phyloP scores from a whole-genome alignment of 2,888 invertebrate genomes.

The Mesochorus sp. region DNA sequence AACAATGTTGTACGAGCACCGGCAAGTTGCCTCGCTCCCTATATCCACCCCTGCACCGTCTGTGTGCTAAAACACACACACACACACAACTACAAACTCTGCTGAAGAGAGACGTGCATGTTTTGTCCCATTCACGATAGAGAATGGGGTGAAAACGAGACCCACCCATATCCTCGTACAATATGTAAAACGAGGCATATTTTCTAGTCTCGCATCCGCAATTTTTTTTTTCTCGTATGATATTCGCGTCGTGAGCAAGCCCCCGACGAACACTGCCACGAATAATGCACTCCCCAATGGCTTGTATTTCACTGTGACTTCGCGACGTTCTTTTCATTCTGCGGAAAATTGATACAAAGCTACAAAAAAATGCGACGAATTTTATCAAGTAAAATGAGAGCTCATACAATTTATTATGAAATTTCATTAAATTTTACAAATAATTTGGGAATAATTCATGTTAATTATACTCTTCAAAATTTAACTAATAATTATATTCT shows the following conservation, averaged over 20 bases:
- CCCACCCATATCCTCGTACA: conserved; percentile 21
- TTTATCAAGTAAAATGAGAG: no score
- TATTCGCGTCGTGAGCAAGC: not conserved
- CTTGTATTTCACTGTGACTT: not conserved
- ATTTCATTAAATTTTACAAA: no score
- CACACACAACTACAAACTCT: not conserved
- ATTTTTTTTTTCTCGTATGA: conserved; percentile 17
- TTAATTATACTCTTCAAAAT: no score
- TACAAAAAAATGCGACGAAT: no score
- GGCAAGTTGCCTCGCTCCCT: conserved; percentile 24
- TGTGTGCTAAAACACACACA: not conserved
- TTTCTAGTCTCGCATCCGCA: conserved; percentile 17
- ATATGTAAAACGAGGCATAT: conserved; percentile 66
- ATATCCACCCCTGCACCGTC: not conserved
- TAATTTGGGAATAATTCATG: no score
- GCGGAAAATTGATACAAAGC: not conserved
- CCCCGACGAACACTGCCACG: not conserved
- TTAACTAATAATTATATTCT: no score
- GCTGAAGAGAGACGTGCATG: conserved; percentile 12
- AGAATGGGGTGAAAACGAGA: conserved; percentile 38
- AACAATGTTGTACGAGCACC: conserved; percentile 24
- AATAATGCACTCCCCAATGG: not conserved
- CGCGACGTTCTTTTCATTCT: not conserved
- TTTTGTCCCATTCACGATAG: conserved; percentile 46
- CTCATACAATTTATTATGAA: no score